A percentile compares a stretch with the other conserved stretches of the same genome.
phyloP scores from a whole-genome alignment of 2,113 vertebrate genomes.

The Thalassarche chlororhynchos region DNA sequence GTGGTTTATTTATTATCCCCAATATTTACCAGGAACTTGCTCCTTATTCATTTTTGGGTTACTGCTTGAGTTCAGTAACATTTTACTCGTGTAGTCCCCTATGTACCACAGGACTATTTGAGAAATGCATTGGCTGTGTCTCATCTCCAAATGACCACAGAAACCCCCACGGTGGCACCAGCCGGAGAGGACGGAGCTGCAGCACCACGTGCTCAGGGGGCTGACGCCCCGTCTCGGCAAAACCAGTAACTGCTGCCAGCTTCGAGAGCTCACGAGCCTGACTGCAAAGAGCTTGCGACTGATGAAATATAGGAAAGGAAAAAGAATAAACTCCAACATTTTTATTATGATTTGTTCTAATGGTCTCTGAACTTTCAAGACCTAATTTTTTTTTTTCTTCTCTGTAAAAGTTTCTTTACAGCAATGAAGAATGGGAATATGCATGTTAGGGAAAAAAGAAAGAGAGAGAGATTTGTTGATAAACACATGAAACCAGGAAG shows the following conservation, averaged over 20 bases:
- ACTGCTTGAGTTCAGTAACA: neutral
- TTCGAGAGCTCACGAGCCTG: fast-evolving
- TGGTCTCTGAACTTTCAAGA: neutral
- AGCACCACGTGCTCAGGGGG: neutral
- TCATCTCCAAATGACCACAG: neutral
- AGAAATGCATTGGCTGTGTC: neutral
- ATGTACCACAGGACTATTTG: neutral
- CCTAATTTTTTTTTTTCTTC: neutral
- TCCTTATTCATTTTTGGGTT: neutral
- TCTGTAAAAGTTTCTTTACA: neutral
- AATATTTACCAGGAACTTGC: neutral
- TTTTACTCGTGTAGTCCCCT: neutral
- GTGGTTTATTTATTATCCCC: neutral
- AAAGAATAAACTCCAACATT: neutral
- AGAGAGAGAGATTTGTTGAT: neutral
- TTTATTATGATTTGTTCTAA: neutral
- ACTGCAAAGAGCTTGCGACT: neutral
- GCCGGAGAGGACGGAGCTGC: neutral
- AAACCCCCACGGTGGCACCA: neutral
- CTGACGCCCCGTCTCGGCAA: neutral
- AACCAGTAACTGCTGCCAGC: neutral
- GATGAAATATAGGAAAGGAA: neutral
- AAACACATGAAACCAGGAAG: neutral
- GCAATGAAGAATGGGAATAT: neutral
- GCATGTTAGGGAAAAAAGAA: neutral